Conservation (phyloP, 2,888 invertebrate genomes). For the Netelia melanura region DNA sequence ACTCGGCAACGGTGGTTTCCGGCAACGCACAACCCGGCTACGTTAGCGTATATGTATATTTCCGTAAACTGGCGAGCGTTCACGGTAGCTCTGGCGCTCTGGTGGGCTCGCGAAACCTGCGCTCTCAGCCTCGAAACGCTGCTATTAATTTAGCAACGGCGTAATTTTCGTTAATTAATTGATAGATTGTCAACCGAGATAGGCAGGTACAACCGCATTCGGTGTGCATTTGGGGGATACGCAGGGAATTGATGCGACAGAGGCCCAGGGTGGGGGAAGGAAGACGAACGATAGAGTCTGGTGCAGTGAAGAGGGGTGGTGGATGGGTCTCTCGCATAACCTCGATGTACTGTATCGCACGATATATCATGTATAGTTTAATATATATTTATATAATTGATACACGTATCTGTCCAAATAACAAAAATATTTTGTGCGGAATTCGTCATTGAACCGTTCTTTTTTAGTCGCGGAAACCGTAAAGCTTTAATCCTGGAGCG, state of each 20-base stretch:
- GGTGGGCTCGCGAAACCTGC: slow-evolving; percentile 34
- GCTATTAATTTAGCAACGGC: slow-evolving; percentile 80
- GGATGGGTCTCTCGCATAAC: neutral
- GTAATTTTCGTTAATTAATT: slow-evolving; percentile 84
- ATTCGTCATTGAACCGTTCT: no score
- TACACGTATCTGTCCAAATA: no score
- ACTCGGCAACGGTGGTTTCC: slow-evolving; percentile 38
- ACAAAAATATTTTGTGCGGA: no score
- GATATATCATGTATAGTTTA: no score
- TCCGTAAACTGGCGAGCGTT: slow-evolving; percentile 25
- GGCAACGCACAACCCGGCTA: slow-evolving; percentile 39
- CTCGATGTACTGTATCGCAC: no score
- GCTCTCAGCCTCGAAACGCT: slow-evolving; percentile 71
- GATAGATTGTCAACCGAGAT: slow-evolving; percentile 82
- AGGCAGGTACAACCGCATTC: slow-evolving; percentile 75
- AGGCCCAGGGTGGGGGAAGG: neutral
- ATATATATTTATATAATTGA: no score
- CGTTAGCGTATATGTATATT: slow-evolving; percentile 18
- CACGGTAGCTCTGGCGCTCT: no score
- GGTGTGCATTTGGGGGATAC: slow-evolving; percentile 47
- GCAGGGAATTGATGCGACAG: slow-evolving; percentile 2
- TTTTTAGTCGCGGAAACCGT: no score
- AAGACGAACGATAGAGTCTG: slow-evolving; percentile 21
- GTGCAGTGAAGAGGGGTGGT: slow-evolving; percentile 35
- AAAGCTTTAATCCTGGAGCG: neutral